These are phyloP conservation scores for Zaprionus gabonicus DNA, from an alignment of 1,140 invertebrate genomes.

Conservation along the genomic window DNA sequence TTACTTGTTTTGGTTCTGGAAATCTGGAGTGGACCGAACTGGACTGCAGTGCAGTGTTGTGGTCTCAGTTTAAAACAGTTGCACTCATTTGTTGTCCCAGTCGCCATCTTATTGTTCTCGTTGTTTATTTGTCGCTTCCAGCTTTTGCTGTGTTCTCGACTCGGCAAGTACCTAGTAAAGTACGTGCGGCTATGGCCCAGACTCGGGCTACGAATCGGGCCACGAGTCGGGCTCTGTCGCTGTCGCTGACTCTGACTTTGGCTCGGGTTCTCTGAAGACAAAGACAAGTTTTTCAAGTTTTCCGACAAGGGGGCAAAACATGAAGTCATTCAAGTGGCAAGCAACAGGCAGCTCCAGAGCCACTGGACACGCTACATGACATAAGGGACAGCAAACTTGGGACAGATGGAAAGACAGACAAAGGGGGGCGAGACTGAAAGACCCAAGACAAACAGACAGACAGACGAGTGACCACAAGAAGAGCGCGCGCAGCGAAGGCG, in stretches of 20 bases:
- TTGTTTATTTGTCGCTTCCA: constrained; percentile 39
- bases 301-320: constrained; percentile 66
- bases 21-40: constrained; percentile 30
- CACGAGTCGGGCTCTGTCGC: constrained; percentile 5
- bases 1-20: constrained; percentile 34
- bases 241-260: constrained; percentile 33
- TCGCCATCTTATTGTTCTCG: constrained; percentile 55
- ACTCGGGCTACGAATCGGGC: neutral
- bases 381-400: constrained; percentile 26
- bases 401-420: constrained; percentile 44
- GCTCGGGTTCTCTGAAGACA: constrained; percentile 51
- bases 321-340: constrained; percentile 78
- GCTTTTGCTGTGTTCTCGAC: constrained; percentile 41
- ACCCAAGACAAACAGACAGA: constrained; percentile 9
- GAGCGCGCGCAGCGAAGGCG: constrained; percentile 40
- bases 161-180: constrained; percentile 56
- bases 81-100: constrained; percentile 78
- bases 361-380: constrained; percentile 33
- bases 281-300: constrained; percentile 82
- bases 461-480: constrained; percentile 30
- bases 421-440: neutral
- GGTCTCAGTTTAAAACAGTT: constrained; percentile 63
- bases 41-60: constrained; percentile 42
- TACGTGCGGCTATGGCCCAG: constrained; percentile 59
- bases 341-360: constrained; percentile 56